These are phyloP conservation scores for Caretta caretta DNA, from an alignment of 2,113 vertebrate genomes.

Conservation along the genomic window DNA sequence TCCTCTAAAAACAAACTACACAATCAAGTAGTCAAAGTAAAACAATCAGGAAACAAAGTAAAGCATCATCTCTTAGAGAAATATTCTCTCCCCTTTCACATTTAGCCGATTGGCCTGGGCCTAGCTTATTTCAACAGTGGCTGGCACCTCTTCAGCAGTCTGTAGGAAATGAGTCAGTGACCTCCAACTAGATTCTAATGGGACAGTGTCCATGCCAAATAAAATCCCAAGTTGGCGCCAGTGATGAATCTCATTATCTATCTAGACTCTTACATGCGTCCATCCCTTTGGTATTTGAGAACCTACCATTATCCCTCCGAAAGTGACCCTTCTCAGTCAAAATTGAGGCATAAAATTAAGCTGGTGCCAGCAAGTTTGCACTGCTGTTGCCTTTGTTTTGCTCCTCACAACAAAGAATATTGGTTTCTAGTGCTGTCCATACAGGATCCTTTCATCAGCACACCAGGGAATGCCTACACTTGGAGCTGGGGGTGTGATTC, in stretches of 20 bases:
- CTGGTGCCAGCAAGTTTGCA: not conserved
- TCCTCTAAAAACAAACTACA: conserved; percentile 64
- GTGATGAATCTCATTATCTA: conserved; percentile 28
- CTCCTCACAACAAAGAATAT: not conserved
- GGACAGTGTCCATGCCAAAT: conserved; percentile 43
- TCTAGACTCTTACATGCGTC: not conserved
- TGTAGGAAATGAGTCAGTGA: conserved; percentile 54
- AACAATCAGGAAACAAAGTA: not conserved
- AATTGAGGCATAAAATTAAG: not conserved
- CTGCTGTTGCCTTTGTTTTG: not conserved
- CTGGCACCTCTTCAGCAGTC: conserved; percentile 65
- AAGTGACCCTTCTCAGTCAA: not conserved
- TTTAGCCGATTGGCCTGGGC: not conserved
- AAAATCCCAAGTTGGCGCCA: not conserved
- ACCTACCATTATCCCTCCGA: not conserved
- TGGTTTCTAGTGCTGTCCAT: not conserved
- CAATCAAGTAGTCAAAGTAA: conserved; percentile 66
- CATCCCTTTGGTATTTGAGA: no score
- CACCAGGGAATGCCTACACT: not conserved
- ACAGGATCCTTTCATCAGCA: not conserved
- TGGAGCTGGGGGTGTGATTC: not conserved
- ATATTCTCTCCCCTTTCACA: not conserved
- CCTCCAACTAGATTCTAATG: conserved; percentile 51
- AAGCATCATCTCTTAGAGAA: conserved; percentile 5
- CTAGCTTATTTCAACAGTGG: conserved; percentile 10